Evolutionary conservation across 2,113 vertebrate genomes (phyloP), one percentile per base, ranked within the genome.

Genomic region (Mystacornis crossleyi): DNA sequence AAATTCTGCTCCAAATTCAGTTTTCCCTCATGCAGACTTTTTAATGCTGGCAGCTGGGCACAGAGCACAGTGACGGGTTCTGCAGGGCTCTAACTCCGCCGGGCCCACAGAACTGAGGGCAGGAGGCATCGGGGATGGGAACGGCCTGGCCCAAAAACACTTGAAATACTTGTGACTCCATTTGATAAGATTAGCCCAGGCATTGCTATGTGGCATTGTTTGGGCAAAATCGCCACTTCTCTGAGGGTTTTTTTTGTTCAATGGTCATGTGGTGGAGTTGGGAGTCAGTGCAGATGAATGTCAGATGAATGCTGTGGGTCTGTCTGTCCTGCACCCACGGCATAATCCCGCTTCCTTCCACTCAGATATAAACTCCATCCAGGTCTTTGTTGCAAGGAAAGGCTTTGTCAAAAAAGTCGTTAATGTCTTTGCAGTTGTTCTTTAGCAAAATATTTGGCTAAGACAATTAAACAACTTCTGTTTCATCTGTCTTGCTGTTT

Each of bases 381-480:
- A 21, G 18, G 6, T 5, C 29, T 53, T 21, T 40, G 4, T 9
- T 57, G 60, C 25, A 69, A 62, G 38, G 43, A 80, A 81, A 40
- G 0, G 0, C 38, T n/a, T 2, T 5, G 10, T 54, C 14, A 26
- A 25, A 19, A 21, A 51, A 34, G 8, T 40, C 31, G 5, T 36
- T 73, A 4, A 18, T 58, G 34, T 38, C 64, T 73, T 73, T 45
- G 43, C 45, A 18, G n/a, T 42, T 62, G 13, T 71, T 81, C 31
- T 78, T 65, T 14, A 57, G 10, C 38, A 23, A 48, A 78, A 25
- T 31, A 18, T 38, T 86, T 42, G 23, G 25, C 21, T 38, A 5
- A 43, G 53, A 9, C 8, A 25, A 25, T 26, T 12, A 13, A 48
- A 34, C 20, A 50, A 9, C 10, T 61, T 40, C 23, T 74, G 16